Conservation (phyloP, 2,888 invertebrate genomes). For the Physocephala rufipes region DNA sequence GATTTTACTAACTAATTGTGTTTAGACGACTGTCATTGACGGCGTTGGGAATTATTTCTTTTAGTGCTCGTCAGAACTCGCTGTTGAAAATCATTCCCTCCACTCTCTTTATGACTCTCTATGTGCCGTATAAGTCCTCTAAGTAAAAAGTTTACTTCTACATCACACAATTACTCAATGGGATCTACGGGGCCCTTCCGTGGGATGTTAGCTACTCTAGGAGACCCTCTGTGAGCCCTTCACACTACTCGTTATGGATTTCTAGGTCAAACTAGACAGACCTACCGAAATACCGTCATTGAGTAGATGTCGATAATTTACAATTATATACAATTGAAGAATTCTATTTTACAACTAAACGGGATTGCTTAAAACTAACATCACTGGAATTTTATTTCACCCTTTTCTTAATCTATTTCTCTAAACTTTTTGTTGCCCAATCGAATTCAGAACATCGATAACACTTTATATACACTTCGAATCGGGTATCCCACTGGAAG, state of each 20-base stretch:
- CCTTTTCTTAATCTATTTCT: slow-evolving; percentile 14
- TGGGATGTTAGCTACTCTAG: too few relatives aligned
- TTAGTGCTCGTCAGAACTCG: background rate
- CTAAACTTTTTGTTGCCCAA: slow-evolving; percentile 21
- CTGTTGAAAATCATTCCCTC: background rate
- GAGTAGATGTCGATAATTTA: background rate
- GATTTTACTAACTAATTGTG: too few relatives aligned
- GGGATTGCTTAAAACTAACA: slow-evolving; percentile 58
- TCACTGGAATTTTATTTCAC: slow-evolving; percentile 58
- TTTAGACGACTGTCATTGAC: too few relatives aligned
- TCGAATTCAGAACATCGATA: background rate
- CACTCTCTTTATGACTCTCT: background rate
- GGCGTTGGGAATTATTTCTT: background rate
- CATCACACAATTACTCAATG: too few relatives aligned
- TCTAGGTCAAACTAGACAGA: background rate
- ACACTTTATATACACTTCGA: slow-evolving; percentile 24
- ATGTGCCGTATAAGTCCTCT: background rate
- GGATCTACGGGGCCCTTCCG: too few relatives aligned
- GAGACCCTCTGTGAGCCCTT: too few relatives aligned
- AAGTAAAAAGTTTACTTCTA: background rate
- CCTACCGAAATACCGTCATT: background rate
- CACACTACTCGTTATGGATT: too few relatives aligned
- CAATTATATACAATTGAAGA: slow-evolving; percentile 3
- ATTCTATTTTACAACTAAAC: slow-evolving; percentile 38
- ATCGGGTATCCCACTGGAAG: background rate